phyloP scores from a whole-genome alignment of 2,888 invertebrate species.

The Mythimna loreyi region DNA sequence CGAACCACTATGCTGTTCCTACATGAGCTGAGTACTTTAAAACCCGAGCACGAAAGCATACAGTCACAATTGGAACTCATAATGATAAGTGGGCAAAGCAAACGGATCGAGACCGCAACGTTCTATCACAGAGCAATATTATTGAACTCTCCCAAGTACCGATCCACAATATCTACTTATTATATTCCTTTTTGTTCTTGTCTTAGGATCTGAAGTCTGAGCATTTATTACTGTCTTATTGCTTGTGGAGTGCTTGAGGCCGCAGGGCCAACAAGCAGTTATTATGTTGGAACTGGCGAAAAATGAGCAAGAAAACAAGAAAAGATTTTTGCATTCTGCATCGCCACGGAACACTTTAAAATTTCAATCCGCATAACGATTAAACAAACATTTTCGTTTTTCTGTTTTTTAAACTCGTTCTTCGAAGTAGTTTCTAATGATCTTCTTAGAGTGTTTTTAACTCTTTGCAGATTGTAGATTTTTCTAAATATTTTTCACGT shows the following conservation, averaged over 20 bases:
- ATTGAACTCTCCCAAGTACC: conserved; percentile 83
- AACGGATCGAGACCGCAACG: conserved; percentile 71
- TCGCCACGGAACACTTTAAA: conserved; percentile 71
- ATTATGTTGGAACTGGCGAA: conserved; percentile 88
- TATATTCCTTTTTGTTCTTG: conserved; percentile 86
- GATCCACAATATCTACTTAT: conserved; percentile 88
- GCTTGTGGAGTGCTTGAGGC: conserved; percentile 86
- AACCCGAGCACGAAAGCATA: conserved; percentile 65
- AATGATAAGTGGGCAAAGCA: conserved; percentile 72
- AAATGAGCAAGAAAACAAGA: conserved; percentile 87
- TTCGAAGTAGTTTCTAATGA: conserved; percentile 36
- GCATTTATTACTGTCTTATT: conserved; percentile 91
- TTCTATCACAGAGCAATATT: conserved; percentile 80
- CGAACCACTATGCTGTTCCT: conserved; percentile 20
- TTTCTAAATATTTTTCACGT: not conserved
- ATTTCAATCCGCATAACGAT: conserved; percentile 67
- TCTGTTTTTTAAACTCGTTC: conserved; percentile 40
- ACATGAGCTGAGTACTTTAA: conserved; percentile 57
- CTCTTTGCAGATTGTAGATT: conserved; percentile 36
- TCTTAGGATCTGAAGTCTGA: conserved; percentile 86
- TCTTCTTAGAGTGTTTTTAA: conserved; percentile 42
- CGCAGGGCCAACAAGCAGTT: conserved; percentile 87
- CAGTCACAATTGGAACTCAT: conserved; percentile 70
- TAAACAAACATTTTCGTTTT: conserved; percentile 64
- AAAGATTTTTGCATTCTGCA: conserved; percentile 81